Base-by-base conservation (phyloP, 2,888 invertebrate genomes). In the Abrostola tripartita region DNA sequence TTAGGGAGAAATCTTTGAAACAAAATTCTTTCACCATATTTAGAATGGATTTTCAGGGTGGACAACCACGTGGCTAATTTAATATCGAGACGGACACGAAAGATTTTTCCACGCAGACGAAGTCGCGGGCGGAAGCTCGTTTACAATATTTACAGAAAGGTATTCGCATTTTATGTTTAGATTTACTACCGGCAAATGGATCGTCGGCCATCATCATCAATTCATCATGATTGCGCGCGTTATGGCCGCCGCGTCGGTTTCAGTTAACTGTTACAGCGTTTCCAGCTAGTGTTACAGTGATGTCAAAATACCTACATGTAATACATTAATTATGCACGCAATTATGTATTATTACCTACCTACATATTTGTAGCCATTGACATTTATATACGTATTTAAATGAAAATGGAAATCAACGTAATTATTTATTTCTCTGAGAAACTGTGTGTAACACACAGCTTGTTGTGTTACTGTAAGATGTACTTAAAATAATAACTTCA, bases 161-260 rank as follows among this genome's bases (percentile, higher is more conserved):
- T 37, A 62, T 24, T 54, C 52, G 40, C 47, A 41, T 74, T 53
- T 70, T 14, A 56, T 60, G 66, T 66, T 67, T 59, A 70, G 40
- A 60, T 50, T 41, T 5, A 14, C 41, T 38, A 36, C 55, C 14
- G 52, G 38, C 49, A 70, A 52, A 66, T 66, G 47, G 58, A n/a
- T 52, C 37, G 40, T 0, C 56, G 38, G 61, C 50, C 44, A 52
- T 67, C 74, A 74, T 74, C 56, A 67, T 65, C 74, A 74, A 74
- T 74, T 74, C 64, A 74, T 62, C 57, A 51, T 65, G 59, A 74
- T 74, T 63, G 8, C 52, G 14, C 51, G 44, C 50, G 59, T 59
- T 60, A 74, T 65, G 67, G 64, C 58, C 44, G 37, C 24, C 41
- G 52, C 44, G 37, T 12, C 41, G 52, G 69, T 52, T 55, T 74